These are phyloP conservation scores for Megathymus violae DNA, from an alignment of 1,140 invertebrate species.

Conservation along the genomic window DNA sequence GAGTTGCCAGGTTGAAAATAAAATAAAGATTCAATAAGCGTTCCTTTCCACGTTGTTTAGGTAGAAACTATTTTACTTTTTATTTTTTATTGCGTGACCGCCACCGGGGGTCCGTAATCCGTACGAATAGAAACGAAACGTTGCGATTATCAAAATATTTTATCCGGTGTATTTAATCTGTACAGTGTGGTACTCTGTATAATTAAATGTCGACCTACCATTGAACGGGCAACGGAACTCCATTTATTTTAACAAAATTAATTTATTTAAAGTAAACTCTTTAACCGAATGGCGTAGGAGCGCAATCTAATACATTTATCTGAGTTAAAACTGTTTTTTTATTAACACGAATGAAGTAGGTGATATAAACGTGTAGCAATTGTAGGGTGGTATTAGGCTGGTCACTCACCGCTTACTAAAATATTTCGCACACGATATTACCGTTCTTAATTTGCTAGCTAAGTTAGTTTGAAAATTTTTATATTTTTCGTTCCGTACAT, in stretches of 20 bases:
- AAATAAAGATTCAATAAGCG: conserved; percentile 31
- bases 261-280: conserved; percentile 40
- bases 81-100: conserved; percentile 17
- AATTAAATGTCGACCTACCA: conserved; percentile 66
- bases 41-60: conserved; percentile 11
- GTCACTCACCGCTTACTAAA: too few relatives aligned
- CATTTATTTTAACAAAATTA: conserved; percentile 42
- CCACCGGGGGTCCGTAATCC: conserved; percentile 19
- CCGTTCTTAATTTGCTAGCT: too few relatives aligned
- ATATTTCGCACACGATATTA: too few relatives aligned
- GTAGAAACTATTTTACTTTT: conserved; percentile 17
- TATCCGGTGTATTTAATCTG: conserved; percentile 46
- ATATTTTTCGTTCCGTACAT: too few relatives aligned
- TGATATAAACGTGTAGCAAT: conserved; percentile 22
- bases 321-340: conserved; percentile 33
- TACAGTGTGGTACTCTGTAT: conserved; percentile 47
- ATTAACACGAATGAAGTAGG: conserved; percentile 30
- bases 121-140: conserved; percentile 21
- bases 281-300: conserved; percentile 28
- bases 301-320: conserved; percentile 40
- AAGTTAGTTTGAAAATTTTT: too few relatives aligned
- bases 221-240: conserved; percentile 52
- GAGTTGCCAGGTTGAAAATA: conserved; percentile 16
- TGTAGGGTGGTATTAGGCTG: conserved; percentile 15
- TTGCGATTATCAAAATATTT: conserved; percentile 44